phyloP scores from a whole-genome alignment of 2,113 vertebrate species.

The Maccullochella peelii region DNA sequence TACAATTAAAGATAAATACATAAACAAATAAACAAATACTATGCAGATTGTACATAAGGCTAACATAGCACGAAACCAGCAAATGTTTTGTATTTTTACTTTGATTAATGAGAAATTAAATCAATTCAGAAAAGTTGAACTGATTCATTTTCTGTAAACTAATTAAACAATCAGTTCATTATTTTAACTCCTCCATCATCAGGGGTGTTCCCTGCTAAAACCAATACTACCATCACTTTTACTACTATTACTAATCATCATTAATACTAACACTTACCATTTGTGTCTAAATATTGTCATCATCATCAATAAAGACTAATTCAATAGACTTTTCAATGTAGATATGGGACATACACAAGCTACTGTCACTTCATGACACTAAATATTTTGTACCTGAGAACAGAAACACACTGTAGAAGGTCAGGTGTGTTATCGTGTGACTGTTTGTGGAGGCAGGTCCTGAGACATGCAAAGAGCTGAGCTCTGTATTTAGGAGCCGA shows the following conservation, averaged over 20 bases:
- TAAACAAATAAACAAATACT: too few species aligned
- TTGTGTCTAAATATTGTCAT: not conserved
- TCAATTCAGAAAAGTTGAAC: not conserved
- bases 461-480: slow-evolving; percentile 14
- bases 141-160: not conserved
- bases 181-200: not conserved
- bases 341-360: not conserved
- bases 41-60: too few species aligned
- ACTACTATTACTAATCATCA: not conserved
- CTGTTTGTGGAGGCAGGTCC: not conserved
- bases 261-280: not conserved
- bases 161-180: not conserved
- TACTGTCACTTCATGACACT: not conserved
- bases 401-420: not conserved
- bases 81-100: not conserved
- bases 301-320: not conserved
- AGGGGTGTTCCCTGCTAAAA: not conserved
- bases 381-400: not conserved
- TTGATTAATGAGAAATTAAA: slow-evolving; percentile 3
- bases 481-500: slow-evolving; percentile 52
- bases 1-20: too few species aligned
- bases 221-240: not conserved
- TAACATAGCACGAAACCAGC: not conserved
- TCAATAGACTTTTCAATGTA: not conserved
- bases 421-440: not conserved